phyloP scores from a whole-genome alignment of 1,140 invertebrate genomes.

The Zelostemma sp. region DNA sequence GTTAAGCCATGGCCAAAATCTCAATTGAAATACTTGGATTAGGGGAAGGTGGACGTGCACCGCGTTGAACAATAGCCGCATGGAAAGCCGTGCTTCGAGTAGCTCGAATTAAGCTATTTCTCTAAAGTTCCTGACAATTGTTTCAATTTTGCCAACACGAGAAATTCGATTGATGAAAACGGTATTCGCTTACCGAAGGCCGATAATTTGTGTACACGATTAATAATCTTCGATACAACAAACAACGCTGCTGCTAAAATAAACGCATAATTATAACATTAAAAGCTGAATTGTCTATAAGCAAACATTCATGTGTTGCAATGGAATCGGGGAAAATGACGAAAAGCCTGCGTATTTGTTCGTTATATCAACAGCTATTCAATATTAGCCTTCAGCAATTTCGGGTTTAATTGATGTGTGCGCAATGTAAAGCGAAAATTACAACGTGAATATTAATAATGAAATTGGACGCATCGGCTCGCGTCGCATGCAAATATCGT shows the following conservation, averaged over 20 bases:
- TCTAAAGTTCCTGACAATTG: too few species aligned
- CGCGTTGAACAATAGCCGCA: conserved; percentile 41
- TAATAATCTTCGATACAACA: conserved; percentile 62
- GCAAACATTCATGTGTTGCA: conserved; percentile 42
- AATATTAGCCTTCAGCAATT: conserved; percentile 52
- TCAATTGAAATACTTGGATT: conserved; percentile 48
- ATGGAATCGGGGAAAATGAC: conserved; percentile 27
- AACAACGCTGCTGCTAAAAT: conserved; percentile 55
- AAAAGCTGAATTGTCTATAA: conserved; percentile 60
- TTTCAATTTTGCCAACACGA: too few species aligned
- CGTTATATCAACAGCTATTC: conserved; percentile 40
- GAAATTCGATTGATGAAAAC: conserved; percentile 5
- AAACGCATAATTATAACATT: conserved; percentile 62
- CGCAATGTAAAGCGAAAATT: conserved; percentile 25
- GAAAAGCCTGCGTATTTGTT: conserved; percentile 13
- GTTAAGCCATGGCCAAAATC: conserved; percentile 48
- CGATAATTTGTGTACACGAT: conserved; percentile 16
- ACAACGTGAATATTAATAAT: too few species aligned
- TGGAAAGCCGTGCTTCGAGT: conserved; percentile 16
- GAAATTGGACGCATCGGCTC: too few species aligned
- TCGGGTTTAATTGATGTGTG: conserved; percentile 53
- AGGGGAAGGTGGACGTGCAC: conserved; percentile 38
- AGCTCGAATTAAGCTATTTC: neutral
- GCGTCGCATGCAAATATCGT: too few species aligned
- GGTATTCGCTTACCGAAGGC: too few species aligned